These are phyloP conservation scores for Spatulosminthurus flaviceps DNA, from an alignment of 2,888 invertebrate species.

Conservation along the genomic window DNA sequence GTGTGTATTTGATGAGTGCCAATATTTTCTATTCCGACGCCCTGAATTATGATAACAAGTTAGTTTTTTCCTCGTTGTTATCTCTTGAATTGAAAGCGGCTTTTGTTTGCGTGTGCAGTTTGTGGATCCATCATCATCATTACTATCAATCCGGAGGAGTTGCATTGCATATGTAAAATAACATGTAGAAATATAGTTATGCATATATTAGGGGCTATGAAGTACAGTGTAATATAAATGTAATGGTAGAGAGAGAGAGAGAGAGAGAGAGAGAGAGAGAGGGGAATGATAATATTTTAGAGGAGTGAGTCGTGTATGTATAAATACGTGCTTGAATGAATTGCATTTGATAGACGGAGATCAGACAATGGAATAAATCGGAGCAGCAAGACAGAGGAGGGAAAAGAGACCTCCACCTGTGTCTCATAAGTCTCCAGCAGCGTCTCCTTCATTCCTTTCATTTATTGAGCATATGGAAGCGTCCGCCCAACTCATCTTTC, in stretches of 20 bases:
- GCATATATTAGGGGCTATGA: too few relatives aligned
- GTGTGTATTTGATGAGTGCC: background rate
- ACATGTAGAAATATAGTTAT: too few relatives aligned
- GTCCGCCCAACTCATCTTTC: slow-evolving; percentile 33
- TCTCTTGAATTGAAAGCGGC: slow-evolving; percentile 1
- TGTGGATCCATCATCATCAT: slow-evolving; percentile 13
- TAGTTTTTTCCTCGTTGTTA: background rate
- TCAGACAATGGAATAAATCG: slow-evolving; percentile 37
- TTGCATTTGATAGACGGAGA: slow-evolving; percentile 24
- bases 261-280: too few relatives aligned
- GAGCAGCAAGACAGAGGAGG: slow-evolving; percentile 33
- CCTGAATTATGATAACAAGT: slow-evolving; percentile 13
- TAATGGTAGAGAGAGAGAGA: too few relatives aligned
- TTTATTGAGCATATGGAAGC: slow-evolving; percentile 26
- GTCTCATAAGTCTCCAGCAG: slow-evolving; percentile 52
- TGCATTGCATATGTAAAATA: background rate
- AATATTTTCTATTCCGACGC: slow-evolving; percentile 4
- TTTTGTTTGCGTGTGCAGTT: slow-evolving; percentile 10
- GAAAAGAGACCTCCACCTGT: slow-evolving; percentile 49
- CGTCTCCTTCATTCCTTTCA: slow-evolving; percentile 41
- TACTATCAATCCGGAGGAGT: background rate
- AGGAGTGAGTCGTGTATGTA: background rate
- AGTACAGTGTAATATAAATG: too few relatives aligned
- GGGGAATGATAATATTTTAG: too few relatives aligned
- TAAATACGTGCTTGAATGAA: background rate